Base-by-base conservation (phyloP, 2,113 vertebrate genomes). In the Lampris megalopsis region DNA sequence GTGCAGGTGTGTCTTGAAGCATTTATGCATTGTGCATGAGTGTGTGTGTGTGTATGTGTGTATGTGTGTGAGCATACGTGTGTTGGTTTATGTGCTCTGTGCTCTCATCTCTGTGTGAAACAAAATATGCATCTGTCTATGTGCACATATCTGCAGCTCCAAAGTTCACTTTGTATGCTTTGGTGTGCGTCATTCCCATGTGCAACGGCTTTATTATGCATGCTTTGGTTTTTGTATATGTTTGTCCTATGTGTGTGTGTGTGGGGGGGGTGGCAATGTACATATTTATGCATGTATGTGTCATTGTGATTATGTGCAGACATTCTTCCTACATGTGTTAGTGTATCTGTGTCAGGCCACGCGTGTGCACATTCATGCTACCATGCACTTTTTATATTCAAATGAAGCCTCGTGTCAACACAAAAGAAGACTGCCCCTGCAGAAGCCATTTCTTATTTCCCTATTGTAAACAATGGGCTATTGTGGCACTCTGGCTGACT, bases 381-480 rank as follows among this genome's bases (percentile, higher is more conserved):
- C 56, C 43, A 48, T 53, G 48, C 11, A 7, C 7, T 5, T 56
- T 67, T 47, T 76, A 63, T 67, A 3, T 71, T 66, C 67, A 73
- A 63, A 86, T 86, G 42, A 2, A 13, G 10, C 1, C 50, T 3
- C 59, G 8, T 40, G 54, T 48, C 63, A 68, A 60, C 54, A 6
- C 59, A 58, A 48, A 69, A 78, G 73, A 84, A 70, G 76, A 70
- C 63, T 11, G 45, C 77, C 63, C 65, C 49, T 0, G 69, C 73
- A 75, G 64, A 49, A 74, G 77, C 67, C 71, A 81, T 88, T 86
- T 75, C 81, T 87, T 81, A 85, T 85, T 79, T 75, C 74, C 1
- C 49, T 50, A 40, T 63, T 71, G 66, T 58, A 10, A 88, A 90
- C 90, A 89, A 87, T 63, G 57, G 85, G 40, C 86, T 35, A 83